phyloP scores from a whole-genome alignment of 2,888 invertebrate species.

The Theretra japonica region DNA sequence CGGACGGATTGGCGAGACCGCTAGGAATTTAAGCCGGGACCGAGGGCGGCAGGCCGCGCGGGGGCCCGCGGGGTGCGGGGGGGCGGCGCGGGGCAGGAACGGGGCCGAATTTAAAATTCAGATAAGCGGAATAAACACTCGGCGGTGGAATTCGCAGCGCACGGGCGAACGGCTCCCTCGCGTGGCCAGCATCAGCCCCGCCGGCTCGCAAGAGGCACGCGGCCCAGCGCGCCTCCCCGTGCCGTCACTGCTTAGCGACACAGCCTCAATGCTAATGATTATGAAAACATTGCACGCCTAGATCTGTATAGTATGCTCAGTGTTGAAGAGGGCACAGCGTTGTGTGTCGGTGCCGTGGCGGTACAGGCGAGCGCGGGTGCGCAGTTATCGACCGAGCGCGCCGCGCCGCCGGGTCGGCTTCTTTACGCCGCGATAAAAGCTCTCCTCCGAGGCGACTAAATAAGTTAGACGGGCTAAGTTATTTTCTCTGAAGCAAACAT shows the following conservation, averaged over 20 bases:
- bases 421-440: background rate
- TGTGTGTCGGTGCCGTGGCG: too few relatives aligned
- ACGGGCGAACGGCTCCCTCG: constrained; percentile 11
- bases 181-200: background rate
- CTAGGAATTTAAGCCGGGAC: constrained; percentile 60
- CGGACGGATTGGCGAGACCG: constrained; percentile 71
- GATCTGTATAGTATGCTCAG: too few relatives aligned
- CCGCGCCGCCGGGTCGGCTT: background rate
- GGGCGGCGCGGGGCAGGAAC: constrained; percentile 35
- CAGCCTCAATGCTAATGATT: too few relatives aligned
- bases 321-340: too few relatives aligned
- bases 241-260: background rate
- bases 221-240: background rate
- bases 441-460: background rate
- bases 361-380: background rate
- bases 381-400: background rate
- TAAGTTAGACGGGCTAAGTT: background rate
- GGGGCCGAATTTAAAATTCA: constrained; percentile 75
- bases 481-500: background rate
- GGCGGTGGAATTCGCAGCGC: constrained; percentile 52
- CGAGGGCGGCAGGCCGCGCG: constrained; percentile 30
- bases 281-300: too few relatives aligned
- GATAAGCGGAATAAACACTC: constrained; percentile 79
- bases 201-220: background rate
- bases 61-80: constrained; percentile 33